A percentile compares a stretch with the other conserved stretches of the same genome.
phyloP scores from a whole-genome alignment of 2,797 vertebrate species.

The Lycodopsis pacificus region DNA sequence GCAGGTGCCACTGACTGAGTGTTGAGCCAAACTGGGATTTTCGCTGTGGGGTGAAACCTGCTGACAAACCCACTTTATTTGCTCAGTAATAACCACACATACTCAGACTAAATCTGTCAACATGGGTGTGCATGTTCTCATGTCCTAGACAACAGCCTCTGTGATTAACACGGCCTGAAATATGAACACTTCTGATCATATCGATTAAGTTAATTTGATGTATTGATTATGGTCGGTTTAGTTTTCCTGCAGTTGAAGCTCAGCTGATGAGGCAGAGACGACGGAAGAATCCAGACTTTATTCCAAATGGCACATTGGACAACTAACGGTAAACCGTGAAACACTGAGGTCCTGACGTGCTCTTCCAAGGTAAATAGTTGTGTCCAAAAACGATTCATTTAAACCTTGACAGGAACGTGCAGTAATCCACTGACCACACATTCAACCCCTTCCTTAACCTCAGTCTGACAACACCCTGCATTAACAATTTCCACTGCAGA shows the following conservation, averaged over 20 bases:
- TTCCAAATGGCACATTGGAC: slow-evolving; percentile 66
- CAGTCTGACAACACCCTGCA: slow-evolving; percentile 49
- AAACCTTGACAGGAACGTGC: slow-evolving; percentile 55
- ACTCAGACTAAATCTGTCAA: slow-evolving; percentile 34
- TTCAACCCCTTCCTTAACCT: slow-evolving; percentile 47
- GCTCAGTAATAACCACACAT: slow-evolving; percentile 46
- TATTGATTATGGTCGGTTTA: not conserved
- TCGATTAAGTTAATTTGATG: not conserved
- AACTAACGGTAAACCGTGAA: slow-evolving; percentile 68
- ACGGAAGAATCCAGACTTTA: slow-evolving; percentile 24
- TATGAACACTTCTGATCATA: slow-evolving; percentile 11
- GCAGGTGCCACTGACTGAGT: slow-evolving; percentile 51
- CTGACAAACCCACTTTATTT: slow-evolving; percentile 55
- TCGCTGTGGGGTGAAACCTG: slow-evolving; percentile 70
- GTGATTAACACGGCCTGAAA: not conserved
- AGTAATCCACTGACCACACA: slow-evolving; percentile 57
- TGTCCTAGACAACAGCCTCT: slow-evolving; percentile 30
- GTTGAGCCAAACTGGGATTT: slow-evolving; percentile 64
- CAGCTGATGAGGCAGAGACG: slow-evolving; percentile 20
- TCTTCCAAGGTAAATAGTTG: slow-evolving; percentile 69
- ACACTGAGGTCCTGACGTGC: slow-evolving; percentile 22
- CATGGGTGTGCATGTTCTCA: slow-evolving; percentile 5
- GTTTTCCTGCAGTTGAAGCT: not conserved
- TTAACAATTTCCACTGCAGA: slow-evolving; percentile 33
- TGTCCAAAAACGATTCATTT: slow-evolving; percentile 56